Percentiles rank a stretch among this genome's conserved stretches.
Evolutionary conservation across 92 coral and sea anemone genomes (phyloP).

Genomic region (Siderastrea siderea): DNA sequence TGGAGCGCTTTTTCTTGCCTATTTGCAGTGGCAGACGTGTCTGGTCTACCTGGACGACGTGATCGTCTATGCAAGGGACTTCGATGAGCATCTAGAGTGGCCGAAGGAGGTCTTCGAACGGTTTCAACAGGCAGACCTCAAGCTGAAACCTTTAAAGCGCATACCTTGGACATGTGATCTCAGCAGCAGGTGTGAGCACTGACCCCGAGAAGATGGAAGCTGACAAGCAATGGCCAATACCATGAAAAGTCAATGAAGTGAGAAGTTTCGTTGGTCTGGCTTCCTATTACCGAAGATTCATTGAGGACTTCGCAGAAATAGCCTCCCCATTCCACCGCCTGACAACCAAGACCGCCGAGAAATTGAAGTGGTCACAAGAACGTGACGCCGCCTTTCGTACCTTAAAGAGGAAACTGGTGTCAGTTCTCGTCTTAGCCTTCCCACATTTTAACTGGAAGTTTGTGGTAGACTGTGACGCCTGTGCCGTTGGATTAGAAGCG

Average conservation of each 20-base stretch:
- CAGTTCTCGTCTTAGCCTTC: too few relatives aligned
- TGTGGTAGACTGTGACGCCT: constrained; percentile 47
- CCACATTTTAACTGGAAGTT: background rate
- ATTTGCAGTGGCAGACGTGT: constrained; percentile 50
- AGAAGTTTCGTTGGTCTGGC: constrained; percentile 27
- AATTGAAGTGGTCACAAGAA: too few relatives aligned
- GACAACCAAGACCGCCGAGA: too few relatives aligned
- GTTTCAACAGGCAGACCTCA: too few relatives aligned
- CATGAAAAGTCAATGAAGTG: background rate
- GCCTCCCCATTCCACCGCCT: constrained; percentile 27
- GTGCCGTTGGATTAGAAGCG: constrained; percentile 49
- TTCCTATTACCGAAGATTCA: constrained; percentile 28
- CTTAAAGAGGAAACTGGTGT: too few relatives aligned
- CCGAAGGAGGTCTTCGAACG: constrained; percentile 1
- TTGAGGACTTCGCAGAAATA: constrained; percentile 25
- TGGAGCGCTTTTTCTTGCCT: constrained; percentile 41
- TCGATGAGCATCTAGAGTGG: constrained; percentile 43
- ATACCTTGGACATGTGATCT: too few relatives aligned
- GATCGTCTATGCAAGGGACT: constrained; percentile 23
- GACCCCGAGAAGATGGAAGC: too few relatives aligned
- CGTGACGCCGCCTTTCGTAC: too few relatives aligned
- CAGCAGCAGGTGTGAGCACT: too few relatives aligned
- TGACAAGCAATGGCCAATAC: constrained; percentile 1
- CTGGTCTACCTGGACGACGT: constrained; percentile 61
- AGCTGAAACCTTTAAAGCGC: too few relatives aligned